These are phyloP conservation scores for Rhyacophila evoluta DNA, from an alignment of 2,888 invertebrate genomes.

Conservation along the genomic window DNA sequence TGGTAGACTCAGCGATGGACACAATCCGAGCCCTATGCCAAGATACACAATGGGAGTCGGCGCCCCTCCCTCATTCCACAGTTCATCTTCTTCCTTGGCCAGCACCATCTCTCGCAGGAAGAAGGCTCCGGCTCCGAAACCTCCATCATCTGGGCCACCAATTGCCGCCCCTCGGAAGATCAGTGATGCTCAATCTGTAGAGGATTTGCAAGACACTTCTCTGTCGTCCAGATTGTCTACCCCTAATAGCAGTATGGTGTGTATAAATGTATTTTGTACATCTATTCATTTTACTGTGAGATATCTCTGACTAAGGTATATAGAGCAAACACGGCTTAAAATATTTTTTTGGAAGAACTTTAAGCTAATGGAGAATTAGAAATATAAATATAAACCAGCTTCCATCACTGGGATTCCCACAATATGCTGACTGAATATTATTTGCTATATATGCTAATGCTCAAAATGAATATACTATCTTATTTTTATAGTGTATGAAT, in stretches of 20 bases:
- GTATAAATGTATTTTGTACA: too few relatives aligned
- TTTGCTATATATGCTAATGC: too few relatives aligned
- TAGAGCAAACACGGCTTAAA: too few relatives aligned
- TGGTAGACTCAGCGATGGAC: conserved; percentile 36
- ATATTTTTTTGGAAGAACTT: too few relatives aligned
- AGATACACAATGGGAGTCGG: conserved; percentile 30
- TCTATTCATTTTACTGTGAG: too few relatives aligned
- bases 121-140: conserved; percentile 79
- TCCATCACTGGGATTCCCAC: too few relatives aligned
- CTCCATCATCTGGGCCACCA: conserved; percentile 68
- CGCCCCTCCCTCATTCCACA: conserved; percentile 41
- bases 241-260: conserved; percentile 60
- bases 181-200: neutral
- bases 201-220: conserved; percentile 56
- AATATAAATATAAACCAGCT: too few relatives aligned
- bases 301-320: too few relatives aligned
- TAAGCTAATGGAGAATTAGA: too few relatives aligned
- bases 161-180: conserved; percentile 29
- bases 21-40: conserved; percentile 34
- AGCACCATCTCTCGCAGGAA: conserved; percentile 64
- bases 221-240: conserved; percentile 57
- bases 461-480: too few relatives aligned
- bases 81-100: conserved; percentile 46
- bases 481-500: too few relatives aligned
- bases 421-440: too few relatives aligned